Evolutionary conservation across 1,140 invertebrate species (phyloP).

Genomic region (Melipona quadrifasciata): DNA sequence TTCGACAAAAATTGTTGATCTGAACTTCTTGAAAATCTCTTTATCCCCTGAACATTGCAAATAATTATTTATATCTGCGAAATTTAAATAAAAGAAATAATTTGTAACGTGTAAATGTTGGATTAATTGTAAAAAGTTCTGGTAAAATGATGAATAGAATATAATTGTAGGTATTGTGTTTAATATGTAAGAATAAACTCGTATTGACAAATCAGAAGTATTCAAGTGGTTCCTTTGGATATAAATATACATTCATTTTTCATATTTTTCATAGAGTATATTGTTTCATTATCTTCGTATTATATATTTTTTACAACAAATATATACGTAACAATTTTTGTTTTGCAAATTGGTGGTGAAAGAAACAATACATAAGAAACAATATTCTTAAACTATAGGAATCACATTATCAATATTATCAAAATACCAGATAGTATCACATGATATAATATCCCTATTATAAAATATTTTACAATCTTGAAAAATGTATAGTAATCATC

Average conservation of each 20-base stretch:
- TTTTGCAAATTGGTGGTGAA: not conserved
- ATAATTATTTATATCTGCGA: constrained; percentile 25
- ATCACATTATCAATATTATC: constrained; percentile 14
- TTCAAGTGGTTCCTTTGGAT: not conserved
- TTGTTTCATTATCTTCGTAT: not conserved
- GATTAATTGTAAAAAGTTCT: not conserved
- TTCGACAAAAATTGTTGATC: not conserved
- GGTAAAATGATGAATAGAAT: not conserved
- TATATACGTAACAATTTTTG: not conserved
- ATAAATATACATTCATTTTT: not conserved
- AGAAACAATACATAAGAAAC: constrained; percentile 11
- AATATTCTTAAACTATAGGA: constrained; percentile 18
- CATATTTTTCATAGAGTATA: not conserved
- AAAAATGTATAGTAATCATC: not conserved
- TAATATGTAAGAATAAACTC: constrained; percentile 41
- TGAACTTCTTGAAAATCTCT: not conserved
- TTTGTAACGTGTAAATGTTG: constrained; percentile 2
- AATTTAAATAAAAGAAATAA: not conserved
- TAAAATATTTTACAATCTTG: not conserved
- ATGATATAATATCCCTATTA: constrained; percentile 16
- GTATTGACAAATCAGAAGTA: constrained; percentile 8
- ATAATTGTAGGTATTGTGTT: constrained; percentile 35
- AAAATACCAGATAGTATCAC: constrained; percentile 58
- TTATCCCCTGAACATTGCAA: not conserved
- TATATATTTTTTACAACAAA: not conserved